Percentiles rank a stretch among this genome's conserved stretches.
These are phyloP conservation scores for Periophthalmus modestus DNA, from an alignment of 2,113 vertebrate species.

Conservation along the genomic window DNA sequence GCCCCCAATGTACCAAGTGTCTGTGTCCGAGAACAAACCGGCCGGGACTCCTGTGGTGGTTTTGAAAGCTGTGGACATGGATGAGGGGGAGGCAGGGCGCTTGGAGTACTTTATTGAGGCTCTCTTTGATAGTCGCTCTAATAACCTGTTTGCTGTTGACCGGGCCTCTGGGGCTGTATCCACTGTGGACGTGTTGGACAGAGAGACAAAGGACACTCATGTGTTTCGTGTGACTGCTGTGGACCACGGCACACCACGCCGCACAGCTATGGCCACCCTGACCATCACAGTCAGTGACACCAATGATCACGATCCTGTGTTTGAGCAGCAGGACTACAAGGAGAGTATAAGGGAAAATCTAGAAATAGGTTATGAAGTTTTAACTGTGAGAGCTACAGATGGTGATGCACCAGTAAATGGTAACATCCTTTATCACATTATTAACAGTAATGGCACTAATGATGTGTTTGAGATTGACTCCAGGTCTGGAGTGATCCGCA, in stretches of 20 bases:
- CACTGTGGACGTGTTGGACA: constrained; percentile 85
- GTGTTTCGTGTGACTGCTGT: constrained; percentile 87
- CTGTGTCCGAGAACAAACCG: constrained; percentile 86
- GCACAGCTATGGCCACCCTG: constrained; percentile 90
- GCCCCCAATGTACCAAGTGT: constrained; percentile 92
- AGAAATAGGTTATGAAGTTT: constrained; percentile 93
- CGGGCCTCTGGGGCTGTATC: constrained; percentile 76
- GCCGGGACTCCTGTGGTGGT: constrained; percentile 82
- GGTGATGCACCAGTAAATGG: constrained; percentile 88
- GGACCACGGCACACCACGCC: constrained; percentile 83
- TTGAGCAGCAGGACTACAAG: constrained; percentile 92
- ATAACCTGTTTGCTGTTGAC: constrained; percentile 82
- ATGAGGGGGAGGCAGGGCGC: constrained; percentile 85
- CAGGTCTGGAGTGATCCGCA: constrained; percentile 90
- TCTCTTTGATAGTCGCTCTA: constrained; percentile 93
- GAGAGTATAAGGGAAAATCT: constrained; percentile 94
- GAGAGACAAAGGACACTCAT: constrained; percentile 92
- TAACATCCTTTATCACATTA: constrained; percentile 89
- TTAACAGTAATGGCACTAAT: constrained; percentile 77
- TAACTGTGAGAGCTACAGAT: constrained; percentile 92
- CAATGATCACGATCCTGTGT: constrained; percentile 89
- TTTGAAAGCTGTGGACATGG: constrained; percentile 84
- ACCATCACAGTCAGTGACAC: constrained; percentile 87
- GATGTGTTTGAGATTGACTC: constrained; percentile 91
- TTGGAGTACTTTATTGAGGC: constrained; percentile 90